phyloP scores from a whole-genome alignment of 2,888 invertebrate genomes.

The Athetis lepigone region DNA sequence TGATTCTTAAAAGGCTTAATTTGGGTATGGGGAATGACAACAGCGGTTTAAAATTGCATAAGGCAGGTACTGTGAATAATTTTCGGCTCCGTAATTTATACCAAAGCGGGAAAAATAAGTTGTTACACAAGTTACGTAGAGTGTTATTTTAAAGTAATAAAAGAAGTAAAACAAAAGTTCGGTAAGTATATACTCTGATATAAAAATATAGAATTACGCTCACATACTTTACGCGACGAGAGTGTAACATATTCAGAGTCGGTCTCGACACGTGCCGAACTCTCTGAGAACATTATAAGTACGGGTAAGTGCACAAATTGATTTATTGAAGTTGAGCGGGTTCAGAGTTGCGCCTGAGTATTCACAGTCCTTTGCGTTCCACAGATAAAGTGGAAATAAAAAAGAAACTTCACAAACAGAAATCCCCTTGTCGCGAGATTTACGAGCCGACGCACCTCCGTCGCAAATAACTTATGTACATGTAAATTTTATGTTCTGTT shows the following conservation, averaged over 20 bases:
- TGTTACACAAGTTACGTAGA: constrained; percentile 5
- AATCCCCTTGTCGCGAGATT: constrained; percentile 90
- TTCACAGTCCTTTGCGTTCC: constrained; percentile 86
- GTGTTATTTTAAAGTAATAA: constrained; percentile 26
- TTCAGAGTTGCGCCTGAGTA: constrained; percentile 87
- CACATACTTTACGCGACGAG: constrained; percentile 71
- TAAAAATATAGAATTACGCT: constrained; percentile 54
- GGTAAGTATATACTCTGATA: constrained; percentile 36
- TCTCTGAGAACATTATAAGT: constrained; percentile 83
- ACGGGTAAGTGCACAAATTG: constrained; percentile 89
- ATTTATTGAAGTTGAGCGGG: constrained; percentile 90
- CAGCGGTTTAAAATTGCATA: constrained; percentile 24
- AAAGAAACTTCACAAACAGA: constrained; percentile 90
- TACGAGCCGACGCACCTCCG: constrained; percentile 88
- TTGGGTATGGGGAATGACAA: constrained; percentile 29
- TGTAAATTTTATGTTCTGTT: constrained; percentile 86
- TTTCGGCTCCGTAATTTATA: constrained; percentile 18
- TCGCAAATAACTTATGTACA: constrained; percentile 85
- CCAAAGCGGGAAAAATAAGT: constrained; percentile 9
- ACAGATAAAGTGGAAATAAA: constrained; percentile 90
- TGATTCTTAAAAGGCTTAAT: constrained; percentile 51
- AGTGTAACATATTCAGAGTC: constrained; percentile 79
- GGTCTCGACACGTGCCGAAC: constrained; percentile 82
- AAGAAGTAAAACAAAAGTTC: constrained; percentile 26
- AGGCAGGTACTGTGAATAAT: constrained; percentile 14